phyloP scores from a whole-genome alignment of 2,797 vertebrate species.

The Gallinago nigripennis region DNA sequence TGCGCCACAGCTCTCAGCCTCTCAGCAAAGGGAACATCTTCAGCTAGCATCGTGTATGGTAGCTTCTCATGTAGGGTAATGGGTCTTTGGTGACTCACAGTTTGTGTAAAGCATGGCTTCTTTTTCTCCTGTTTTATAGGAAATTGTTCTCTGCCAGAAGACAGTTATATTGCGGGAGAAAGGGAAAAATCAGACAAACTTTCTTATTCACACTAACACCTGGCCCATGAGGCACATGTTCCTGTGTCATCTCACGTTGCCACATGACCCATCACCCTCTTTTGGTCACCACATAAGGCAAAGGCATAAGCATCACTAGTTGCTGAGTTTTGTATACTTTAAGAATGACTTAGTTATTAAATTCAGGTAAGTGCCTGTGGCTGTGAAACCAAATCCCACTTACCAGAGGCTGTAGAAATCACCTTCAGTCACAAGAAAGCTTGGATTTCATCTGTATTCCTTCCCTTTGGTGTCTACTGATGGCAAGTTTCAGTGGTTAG shows the following conservation, averaged over 20 bases:
- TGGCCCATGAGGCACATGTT: accelerated
- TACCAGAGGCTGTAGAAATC: background rate
- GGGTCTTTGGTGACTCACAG: background rate
- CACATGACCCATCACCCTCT: background rate
- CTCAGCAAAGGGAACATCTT: background rate
- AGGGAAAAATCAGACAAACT: background rate
- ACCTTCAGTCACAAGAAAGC: background rate
- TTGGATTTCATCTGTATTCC: background rate
- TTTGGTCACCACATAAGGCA: background rate
- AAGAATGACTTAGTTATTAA: background rate
- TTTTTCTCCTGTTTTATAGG: background rate
- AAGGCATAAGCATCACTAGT: background rate
- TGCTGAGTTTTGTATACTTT: background rate
- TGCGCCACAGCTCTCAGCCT: background rate
- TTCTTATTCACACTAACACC: background rate
- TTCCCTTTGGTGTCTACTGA: background rate
- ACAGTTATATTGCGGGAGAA: background rate
- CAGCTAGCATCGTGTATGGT: background rate
- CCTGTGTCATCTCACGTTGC: background rate
- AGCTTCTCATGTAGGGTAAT: background rate
- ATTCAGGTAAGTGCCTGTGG: background rate
- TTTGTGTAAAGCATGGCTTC: background rate
- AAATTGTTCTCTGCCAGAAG: background rate
- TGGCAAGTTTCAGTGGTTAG: background rate
- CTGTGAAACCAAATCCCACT: background rate